These are phyloP conservation scores for Nemopilema nomurai DNA, from an alignment of 30 jellyfish, hydroid and myxozoan genomes.

Conservation along the genomic window DNA sequence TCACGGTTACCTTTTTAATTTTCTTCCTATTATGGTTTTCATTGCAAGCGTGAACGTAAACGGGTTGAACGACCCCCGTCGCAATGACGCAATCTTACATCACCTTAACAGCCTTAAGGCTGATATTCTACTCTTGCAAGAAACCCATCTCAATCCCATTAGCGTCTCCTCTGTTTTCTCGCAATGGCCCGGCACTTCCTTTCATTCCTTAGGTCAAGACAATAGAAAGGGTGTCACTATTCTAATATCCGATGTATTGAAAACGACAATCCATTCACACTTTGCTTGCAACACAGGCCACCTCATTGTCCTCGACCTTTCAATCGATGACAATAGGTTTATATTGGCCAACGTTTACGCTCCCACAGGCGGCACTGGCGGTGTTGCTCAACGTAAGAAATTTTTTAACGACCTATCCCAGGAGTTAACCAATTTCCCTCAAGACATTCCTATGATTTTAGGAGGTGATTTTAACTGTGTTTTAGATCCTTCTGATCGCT, in stretches of 20 bases:
- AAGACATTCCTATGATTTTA: too few species aligned
- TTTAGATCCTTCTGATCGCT: too few species aligned
- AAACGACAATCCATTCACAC: slow-evolving; percentile 15
- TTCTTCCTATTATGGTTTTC: too few species aligned
- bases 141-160: slow-evolving; percentile 5
- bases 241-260: slow-evolving; percentile 8
- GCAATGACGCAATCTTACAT: neutral
- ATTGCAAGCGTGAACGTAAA: too few species aligned
- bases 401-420: too few species aligned
- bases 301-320: neutral
- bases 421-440: too few species aligned
- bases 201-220: slow-evolving; percentile 8
- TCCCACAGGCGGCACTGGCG: slow-evolving; percentile 1
- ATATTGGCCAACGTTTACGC: slow-evolving; percentile 7
- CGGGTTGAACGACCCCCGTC: too few species aligned
- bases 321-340: neutral
- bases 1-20: too few species aligned
- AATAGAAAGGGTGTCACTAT: slow-evolving; percentile 21
- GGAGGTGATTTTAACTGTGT: too few species aligned
- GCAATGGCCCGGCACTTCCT: slow-evolving; percentile 6
- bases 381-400: neutral
- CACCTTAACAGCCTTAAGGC: neutral
- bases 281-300: slow-evolving; percentile 8
- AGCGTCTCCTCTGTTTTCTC: neutral
- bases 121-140: slow-evolving; percentile 26